Percentiles rank a stretch among this genome's conserved stretches.
These are phyloP conservation scores for Callosobruchus maculatus DNA, from an alignment of 2,888 invertebrate genomes.

Conservation along the genomic window DNA sequence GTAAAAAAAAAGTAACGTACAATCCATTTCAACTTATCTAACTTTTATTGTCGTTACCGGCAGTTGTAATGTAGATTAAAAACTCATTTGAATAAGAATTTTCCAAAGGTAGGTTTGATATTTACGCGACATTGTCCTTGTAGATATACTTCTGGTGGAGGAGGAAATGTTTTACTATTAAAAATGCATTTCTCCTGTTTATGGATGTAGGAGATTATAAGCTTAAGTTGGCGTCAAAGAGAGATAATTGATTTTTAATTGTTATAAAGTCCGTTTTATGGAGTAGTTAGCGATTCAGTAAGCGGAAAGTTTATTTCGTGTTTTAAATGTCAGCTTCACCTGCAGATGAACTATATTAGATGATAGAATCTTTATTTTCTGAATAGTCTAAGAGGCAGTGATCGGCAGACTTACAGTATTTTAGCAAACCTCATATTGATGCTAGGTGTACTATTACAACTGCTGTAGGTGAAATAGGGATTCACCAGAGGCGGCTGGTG, in stretches of 20 bases:
- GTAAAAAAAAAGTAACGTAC: background rate
- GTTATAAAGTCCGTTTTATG: background rate
- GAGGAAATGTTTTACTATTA: background rate
- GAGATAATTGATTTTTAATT: background rate
- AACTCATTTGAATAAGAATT: background rate
- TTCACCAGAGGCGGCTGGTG: no score
- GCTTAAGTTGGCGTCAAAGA: background rate
- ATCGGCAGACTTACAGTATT: no score
- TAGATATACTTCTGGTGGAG: background rate
- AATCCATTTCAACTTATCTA: background rate
- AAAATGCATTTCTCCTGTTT: background rate
- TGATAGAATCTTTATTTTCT: no score
- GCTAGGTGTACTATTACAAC: no score
- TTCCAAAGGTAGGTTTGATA: background rate
- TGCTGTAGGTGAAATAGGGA: no score
- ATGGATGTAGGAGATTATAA: background rate
- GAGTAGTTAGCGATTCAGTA: background rate
- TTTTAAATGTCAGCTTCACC: no score
- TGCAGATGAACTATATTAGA: no score
- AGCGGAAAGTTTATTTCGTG: background rate
- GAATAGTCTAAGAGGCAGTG: no score
- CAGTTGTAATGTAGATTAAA: background rate
- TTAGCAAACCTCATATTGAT: no score
- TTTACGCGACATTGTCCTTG: background rate
- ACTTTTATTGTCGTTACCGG: background rate